Base-by-base conservation (phyloP, 2,888 invertebrate species). In the Athetis lepigone region DNA sequence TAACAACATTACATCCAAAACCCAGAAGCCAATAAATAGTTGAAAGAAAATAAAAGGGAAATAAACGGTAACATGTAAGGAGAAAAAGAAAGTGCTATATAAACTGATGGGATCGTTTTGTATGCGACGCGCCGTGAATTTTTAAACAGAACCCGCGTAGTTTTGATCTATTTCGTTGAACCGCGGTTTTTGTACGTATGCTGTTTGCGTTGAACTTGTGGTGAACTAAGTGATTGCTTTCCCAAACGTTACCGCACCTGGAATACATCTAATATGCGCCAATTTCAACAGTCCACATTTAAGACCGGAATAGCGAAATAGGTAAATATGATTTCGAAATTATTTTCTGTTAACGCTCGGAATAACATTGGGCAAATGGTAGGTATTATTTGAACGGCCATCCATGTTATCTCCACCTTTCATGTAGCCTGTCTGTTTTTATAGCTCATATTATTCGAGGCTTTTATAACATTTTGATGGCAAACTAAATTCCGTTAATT, bases 111-210 rank as follows among this genome's bases (percentile, higher is more conserved):
- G 70, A 68, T 60, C 74, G 67, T 81, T 82, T 73, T 70, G 77
- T 80, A 73, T 74, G 65, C 68, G 56, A 80, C 80, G 82, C 70
- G 80, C 59, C 58, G 47, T 67, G 83, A 83, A 83, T 83, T 70
- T 79, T 71, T 68, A 77, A 79, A 60, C 49, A 59, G 76, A n/a
- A 47, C 62, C 64, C 49, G 59, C 64, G 71, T 59, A 74, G 77
- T 75, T 77, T 76, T 72, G 79, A 78, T 78, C 62, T 78, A 78
- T 75, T 77, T 60, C 29, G 60, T 50, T 23, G 54, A 67, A 68
- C 33, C 52, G 45, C 59, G 63, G 23, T 67, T 79, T 76, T 72
- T 70, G 55, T 51, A 59, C 64, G 60, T 61, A 75, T 69, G 57
- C 55, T 60, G 72, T 70, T 78, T 72, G 67, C 57, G 66, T 68